Percentiles rank a stretch among this genome's conserved stretches.
phyloP scores from a whole-genome alignment of 2,113 vertebrate genomes.

The Nothocercus julius region DNA sequence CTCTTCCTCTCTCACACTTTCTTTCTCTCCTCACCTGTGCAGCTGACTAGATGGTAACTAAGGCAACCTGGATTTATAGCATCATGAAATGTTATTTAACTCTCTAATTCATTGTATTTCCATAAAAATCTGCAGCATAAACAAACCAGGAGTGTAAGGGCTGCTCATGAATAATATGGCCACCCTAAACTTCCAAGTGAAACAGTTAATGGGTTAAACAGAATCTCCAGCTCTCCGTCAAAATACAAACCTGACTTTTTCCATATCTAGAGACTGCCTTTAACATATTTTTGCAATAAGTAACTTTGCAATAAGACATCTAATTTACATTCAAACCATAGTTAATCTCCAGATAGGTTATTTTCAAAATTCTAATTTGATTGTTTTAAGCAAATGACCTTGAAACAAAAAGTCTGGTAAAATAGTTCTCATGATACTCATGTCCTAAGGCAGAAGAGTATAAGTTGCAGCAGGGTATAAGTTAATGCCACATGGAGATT shows the following conservation, averaged over 20 bases:
- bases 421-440: not conserved
- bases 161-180: not conserved
- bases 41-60: conserved; percentile 52
- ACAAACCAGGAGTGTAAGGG: not conserved
- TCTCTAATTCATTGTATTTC: conserved; percentile 2
- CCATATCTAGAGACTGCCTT: not conserved
- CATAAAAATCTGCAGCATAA: not conserved
- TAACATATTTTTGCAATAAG: not conserved
- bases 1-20: not conserved
- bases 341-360: not conserved
- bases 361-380: not conserved
- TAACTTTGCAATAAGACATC: not conserved
- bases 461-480: not conserved
- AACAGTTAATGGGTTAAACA: not conserved
- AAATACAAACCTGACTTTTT: not conserved
- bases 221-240: not conserved
- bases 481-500: not conserved
- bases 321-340: not conserved
- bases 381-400: not conserved
- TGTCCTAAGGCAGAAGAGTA: not conserved
- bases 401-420: not conserved
- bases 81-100: not conserved
- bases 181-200: not conserved
- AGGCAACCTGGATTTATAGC: conserved; percentile 38
- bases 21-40: conserved; percentile 4